A percentile compares a stretch with the other conserved stretches of the same genome.
phyloP scores from a whole-genome alignment of 1,140 invertebrate species.

The Danaus melanippus region DNA sequence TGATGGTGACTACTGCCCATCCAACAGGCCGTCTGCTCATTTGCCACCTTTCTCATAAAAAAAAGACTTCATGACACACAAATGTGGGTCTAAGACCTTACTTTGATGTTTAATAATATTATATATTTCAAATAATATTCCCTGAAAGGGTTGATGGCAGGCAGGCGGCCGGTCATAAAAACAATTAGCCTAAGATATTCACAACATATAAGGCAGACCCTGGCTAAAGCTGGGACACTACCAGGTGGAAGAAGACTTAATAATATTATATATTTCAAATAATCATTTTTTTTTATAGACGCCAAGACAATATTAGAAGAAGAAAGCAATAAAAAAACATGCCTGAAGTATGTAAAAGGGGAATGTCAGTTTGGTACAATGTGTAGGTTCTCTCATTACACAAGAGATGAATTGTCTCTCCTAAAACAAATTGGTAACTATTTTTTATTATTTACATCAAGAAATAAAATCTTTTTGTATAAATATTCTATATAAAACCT shows the following conservation, averaged over 20 bases:
- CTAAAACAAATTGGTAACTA: constrained; percentile 72
- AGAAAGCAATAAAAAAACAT: constrained; percentile 74
- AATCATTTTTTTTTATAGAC: constrained; percentile 58
- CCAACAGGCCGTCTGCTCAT: too few relatives aligned
- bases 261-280: too few relatives aligned
- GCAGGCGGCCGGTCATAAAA: too few relatives aligned
- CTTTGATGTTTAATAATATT: constrained; percentile 5
- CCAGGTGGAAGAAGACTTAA: too few relatives aligned
- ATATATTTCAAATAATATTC: too few relatives aligned
- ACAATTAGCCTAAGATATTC: too few relatives aligned
- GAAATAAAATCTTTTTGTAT: not conserved
- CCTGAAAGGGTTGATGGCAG: too few relatives aligned
- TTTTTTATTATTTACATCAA: not conserved
- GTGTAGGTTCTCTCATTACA: constrained; percentile 78
- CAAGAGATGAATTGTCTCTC: constrained; percentile 70
- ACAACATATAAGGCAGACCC: too few relatives aligned
- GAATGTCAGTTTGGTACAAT: constrained; percentile 75
- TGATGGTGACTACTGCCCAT: too few relatives aligned
- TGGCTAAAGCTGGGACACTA: too few relatives aligned
- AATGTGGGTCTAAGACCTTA: constrained; percentile 1
- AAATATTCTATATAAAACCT: constrained; percentile 7
- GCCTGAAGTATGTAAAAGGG: constrained; percentile 72
- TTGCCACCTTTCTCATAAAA: too few relatives aligned
- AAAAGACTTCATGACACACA: constrained; percentile 6
- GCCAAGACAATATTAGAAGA: constrained; percentile 74